phyloP scores from a whole-genome alignment of 2,888 invertebrate genomes.

The Lycaena phlaeas region DNA sequence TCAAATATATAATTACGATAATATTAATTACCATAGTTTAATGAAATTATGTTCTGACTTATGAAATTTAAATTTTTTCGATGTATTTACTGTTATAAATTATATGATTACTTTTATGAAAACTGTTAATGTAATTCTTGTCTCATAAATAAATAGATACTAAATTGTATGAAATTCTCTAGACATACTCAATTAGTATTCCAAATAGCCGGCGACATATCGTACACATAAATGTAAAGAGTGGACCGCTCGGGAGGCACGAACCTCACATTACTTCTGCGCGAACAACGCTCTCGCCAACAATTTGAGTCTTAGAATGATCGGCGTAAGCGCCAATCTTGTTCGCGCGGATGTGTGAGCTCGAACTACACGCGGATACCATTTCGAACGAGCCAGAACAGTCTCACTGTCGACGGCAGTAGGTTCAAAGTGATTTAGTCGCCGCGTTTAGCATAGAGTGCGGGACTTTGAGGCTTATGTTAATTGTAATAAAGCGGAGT shows the following conservation, averaged over 20 bases:
- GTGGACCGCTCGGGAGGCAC: conserved; percentile 65
- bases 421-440: conserved; percentile 71
- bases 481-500: conserved; percentile 75
- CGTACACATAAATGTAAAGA: conserved; percentile 71
- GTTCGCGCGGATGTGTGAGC: conserved; percentile 41
- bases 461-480: conserved; percentile 73
- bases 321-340: conserved; percentile 52
- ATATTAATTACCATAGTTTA: too few species aligned
- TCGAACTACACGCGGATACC: conserved; percentile 59
- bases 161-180: conserved; percentile 40
- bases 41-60: too few species aligned
- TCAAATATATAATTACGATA: too few species aligned
- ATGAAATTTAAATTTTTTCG: too few species aligned
- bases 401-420: conserved; percentile 63
- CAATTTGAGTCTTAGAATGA: conserved; percentile 54
- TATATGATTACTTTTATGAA: too few species aligned
- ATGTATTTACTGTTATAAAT: too few species aligned
- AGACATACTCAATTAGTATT: conserved; percentile 66
- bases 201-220: conserved; percentile 68
- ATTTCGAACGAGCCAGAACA: conserved; percentile 69
- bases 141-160: background rate
- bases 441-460: conserved; percentile 53
- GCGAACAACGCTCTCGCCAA: conserved; percentile 21
- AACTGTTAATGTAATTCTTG: too few species aligned
- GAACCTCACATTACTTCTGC: conserved; percentile 54